Evolutionary conservation across 2,797 vertebrate species (phyloP).

Genomic region (Danio tinwini): DNA sequence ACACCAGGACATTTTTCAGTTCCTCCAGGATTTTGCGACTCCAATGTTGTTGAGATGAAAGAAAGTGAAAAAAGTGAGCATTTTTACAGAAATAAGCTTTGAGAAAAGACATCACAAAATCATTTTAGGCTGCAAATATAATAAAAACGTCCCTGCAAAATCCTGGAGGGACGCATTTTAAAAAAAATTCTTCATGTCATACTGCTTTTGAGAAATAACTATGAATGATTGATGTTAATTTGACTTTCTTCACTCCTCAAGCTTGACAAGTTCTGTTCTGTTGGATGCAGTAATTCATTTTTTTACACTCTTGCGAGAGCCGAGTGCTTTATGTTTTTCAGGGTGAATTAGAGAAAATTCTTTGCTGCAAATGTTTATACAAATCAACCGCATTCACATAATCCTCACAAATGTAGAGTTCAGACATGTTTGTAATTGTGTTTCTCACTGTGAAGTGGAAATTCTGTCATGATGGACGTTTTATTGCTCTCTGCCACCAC

Average conservation of each 20-base stretch:
- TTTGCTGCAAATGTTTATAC: slow-evolving; percentile 20
- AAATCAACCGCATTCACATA: not conserved
- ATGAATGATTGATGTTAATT: slow-evolving; percentile 8
- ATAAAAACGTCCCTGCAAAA: too few relatives aligned
- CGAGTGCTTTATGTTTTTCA: not conserved
- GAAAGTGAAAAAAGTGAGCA: too few relatives aligned
- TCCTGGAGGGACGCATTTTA: too few relatives aligned
- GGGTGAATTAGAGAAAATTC: not conserved
- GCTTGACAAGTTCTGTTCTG: slow-evolving; percentile 9
- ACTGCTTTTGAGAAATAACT: not conserved
- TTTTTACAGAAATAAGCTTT: too few relatives aligned
- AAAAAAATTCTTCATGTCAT: not conserved
- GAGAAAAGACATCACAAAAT: too few relatives aligned
- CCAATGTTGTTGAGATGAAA: too few relatives aligned
- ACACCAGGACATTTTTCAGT: too few relatives aligned
- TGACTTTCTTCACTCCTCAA: not conserved
- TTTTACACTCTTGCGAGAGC: not conserved
- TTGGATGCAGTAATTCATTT: not conserved
- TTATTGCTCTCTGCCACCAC: not conserved
- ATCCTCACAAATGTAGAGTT: not conserved
- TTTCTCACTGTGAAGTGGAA: not conserved
- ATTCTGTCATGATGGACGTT: slow-evolving; percentile 16
- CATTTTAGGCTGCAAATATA: too few relatives aligned
- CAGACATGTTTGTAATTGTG: slow-evolving; percentile 6
- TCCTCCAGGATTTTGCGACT: too few relatives aligned